These are phyloP conservation scores for Hemibagrus wyckioides DNA, from an alignment of 2,113 vertebrate species.

Conservation along the genomic window DNA sequence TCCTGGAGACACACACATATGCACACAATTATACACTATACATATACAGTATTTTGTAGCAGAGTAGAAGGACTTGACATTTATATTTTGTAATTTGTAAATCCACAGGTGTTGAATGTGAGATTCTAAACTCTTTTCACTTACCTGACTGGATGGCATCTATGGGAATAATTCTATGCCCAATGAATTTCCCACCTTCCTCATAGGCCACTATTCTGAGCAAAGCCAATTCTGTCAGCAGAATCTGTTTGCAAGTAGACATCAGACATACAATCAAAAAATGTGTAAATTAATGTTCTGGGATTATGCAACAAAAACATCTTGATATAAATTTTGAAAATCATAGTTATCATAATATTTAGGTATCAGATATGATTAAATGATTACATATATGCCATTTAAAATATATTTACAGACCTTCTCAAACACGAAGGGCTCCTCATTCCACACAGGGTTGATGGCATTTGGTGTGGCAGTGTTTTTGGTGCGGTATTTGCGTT, in stretches of 20 bases:
- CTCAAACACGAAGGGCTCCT: slow-evolving; percentile 95
- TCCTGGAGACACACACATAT: slow-evolving; percentile 70
- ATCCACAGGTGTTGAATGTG: background rate
- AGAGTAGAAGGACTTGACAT: background rate
- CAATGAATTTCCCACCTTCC: slow-evolving; percentile 93
- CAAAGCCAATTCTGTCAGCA: slow-evolving; percentile 90
- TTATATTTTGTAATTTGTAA: background rate
- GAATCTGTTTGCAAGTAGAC: slow-evolving; percentile 75
- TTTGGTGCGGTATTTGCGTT: slow-evolving; percentile 91
- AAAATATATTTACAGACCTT: slow-evolving; percentile 76
- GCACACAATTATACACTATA: background rate
- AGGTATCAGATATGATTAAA: background rate
- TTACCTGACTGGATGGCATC: slow-evolving; percentile 88
- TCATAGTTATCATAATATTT: background rate
- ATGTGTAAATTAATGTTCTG: background rate
- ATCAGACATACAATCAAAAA: background rate
- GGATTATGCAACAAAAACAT: too few species aligned
- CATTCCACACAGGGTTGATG: slow-evolving; percentile 96
- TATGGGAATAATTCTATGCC: slow-evolving; percentile 90
- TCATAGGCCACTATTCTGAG: slow-evolving; percentile 88
- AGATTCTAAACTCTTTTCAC: background rate
- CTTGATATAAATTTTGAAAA: too few species aligned
- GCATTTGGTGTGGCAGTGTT: slow-evolving; percentile 82
- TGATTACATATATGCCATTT: background rate
- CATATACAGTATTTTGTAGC: background rate